Evolutionary conservation across 2,797 vertebrate genomes (phyloP).

Genomic region (Danio aesculapii): DNA sequence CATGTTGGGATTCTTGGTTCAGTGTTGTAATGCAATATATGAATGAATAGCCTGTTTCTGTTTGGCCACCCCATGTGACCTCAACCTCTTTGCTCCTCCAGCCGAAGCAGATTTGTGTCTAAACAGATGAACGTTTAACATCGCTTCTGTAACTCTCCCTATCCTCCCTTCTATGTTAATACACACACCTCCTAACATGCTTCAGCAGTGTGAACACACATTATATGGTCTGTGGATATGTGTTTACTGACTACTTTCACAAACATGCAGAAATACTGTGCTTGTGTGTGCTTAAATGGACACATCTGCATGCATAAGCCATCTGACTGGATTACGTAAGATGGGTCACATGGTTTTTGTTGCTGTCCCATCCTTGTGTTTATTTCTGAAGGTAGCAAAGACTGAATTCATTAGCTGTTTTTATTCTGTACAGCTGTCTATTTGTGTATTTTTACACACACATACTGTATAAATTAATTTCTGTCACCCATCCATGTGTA

Average conservation of each 20-base stretch:
- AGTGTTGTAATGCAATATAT: neutral
- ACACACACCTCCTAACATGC: neutral
- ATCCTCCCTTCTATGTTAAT: neutral
- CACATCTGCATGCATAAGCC: conserved; percentile 70
- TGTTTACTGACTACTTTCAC: conserved; percentile 19
- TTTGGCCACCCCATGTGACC: conserved; percentile 27
- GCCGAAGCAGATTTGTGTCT: conserved; percentile 52
- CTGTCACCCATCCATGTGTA: neutral
- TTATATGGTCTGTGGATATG: neutral
- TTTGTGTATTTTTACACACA: neutral
- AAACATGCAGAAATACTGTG: conserved; percentile 22
- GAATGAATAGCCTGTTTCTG: neutral
- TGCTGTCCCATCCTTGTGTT: conserved; percentile 38
- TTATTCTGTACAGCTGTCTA: neutral
- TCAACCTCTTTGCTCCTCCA: conserved; percentile 30
- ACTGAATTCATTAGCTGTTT: neutral
- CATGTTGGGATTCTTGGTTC: neutral
- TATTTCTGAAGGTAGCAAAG: neutral
- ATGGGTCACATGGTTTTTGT: conserved; percentile 71
- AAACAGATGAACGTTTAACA: conserved; percentile 50
- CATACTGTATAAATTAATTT: neutral
- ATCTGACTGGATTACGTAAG: conserved; percentile 79
- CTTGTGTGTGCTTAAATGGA: conserved; percentile 29
- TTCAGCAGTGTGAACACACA: conserved; percentile 21
- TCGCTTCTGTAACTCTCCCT: neutral